Conservation (phyloP, 1,140 invertebrate species). For the Caenorhabditis elegans region DNA sequence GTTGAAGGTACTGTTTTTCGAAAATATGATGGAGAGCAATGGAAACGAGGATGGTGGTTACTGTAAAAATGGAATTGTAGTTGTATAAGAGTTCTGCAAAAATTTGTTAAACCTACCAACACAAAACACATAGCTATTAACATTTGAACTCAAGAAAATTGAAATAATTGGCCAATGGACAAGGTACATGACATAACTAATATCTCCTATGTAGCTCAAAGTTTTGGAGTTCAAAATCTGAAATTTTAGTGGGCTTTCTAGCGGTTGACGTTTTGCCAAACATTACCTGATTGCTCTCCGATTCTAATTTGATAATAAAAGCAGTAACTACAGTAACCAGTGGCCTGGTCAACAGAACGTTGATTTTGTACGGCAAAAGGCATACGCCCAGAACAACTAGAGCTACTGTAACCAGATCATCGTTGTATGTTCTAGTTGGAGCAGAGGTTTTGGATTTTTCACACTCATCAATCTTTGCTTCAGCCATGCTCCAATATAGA, state of each 20-base stretch:
- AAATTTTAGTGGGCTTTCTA: too few species aligned
- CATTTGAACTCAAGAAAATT: background rate
- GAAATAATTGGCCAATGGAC: constrained; percentile 38
- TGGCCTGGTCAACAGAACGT: background rate
- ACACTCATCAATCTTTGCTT: too few species aligned
- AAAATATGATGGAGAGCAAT: constrained; percentile 17
- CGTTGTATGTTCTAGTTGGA: background rate
- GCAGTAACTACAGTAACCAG: background rate
- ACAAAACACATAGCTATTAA: background rate
- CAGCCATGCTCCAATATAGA: background rate
- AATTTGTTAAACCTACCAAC: background rate
- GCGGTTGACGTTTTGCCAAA: too few species aligned
- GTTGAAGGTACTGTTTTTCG: background rate
- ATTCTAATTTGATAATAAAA: background rate
- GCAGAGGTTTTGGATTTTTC: background rate
- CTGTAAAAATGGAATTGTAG: background rate
- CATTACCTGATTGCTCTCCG: background rate
- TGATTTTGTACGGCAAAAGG: background rate
- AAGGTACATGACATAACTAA: constrained; percentile 30
- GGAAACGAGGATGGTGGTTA: background rate
- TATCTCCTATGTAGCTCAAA: constrained; percentile 25
- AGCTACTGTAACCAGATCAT: background rate
- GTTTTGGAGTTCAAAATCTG: background rate
- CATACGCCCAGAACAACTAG: background rate
- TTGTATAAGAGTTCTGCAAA: too few species aligned